Base-by-base conservation (phyloP, 2,888 invertebrate genomes). In the Protonemura montana region DNA sequence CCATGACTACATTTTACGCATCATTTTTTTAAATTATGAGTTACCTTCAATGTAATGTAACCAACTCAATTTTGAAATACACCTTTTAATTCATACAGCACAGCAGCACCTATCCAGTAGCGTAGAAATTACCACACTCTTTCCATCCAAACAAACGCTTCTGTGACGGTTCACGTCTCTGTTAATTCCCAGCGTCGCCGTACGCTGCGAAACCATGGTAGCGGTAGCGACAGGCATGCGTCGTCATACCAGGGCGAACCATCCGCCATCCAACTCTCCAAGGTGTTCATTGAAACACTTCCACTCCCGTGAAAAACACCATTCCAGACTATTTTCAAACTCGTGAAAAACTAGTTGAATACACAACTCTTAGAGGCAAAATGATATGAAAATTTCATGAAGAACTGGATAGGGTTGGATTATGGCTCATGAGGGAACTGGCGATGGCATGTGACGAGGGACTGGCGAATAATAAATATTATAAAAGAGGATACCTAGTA, bases 391-490 rank as follows among this genome's bases (percentile, higher is more conserved):
- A 84, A 59, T 84, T 84, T 59, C 84, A 84, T 76, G 84, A 84
- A 76, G 84, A 59, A 59, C 84, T 76, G 76, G 84, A 59, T 84
- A 84, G 84, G 84, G 84, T 84, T 59, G 84, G 84, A 84, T 84
- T 84, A 84, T 84, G 84, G 84, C 84, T 59, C 84, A 76, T 84
- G 16, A 76, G 84, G 84, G 84, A 84, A 21, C 27, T 90, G 90
- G 90, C 90, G 90, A 90, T 88, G 89, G 84, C 29, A 21, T 90
- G 91, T 91, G 91, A 91, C 90, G 90, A 89, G 91, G 91, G 91
- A 92, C 89, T 90, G 90, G 91, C 91, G 91, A 91, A 91, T 91
- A 91, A 92, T 92, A 91, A 92, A 92, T 92, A 92, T 91, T 91
- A 91, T 91, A 91, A 91, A 91, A 90, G 90, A 84, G 84, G 59